Evolutionary conservation across 2,113 vertebrate genomes (phyloP).

Genomic region (Bombycilla garrulus): DNA sequence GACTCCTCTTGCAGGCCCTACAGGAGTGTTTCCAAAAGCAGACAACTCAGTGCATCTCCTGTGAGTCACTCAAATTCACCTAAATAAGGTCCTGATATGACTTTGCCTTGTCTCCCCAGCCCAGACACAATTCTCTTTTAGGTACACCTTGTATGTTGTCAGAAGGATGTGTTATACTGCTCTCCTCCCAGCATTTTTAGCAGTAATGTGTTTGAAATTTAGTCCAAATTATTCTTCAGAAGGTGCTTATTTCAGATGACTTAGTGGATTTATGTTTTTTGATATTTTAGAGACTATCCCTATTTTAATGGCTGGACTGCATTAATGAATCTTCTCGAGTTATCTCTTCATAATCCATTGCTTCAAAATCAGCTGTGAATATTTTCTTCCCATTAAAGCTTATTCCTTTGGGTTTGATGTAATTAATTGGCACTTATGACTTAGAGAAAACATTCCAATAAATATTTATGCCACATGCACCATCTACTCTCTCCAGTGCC

Average conservation of each 20-base stretch:
- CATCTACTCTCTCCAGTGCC: conserved; percentile 3
- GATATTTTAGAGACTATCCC: not conserved
- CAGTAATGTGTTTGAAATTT: not conserved
- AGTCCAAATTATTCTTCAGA: not conserved
- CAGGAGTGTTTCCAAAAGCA: not conserved
- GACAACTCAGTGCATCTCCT: not conserved
- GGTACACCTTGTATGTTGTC: not conserved
- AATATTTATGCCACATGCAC: conserved; percentile 44
- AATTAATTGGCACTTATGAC: conserved; percentile 52
- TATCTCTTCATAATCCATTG: not conserved
- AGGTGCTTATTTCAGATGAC: not conserved
- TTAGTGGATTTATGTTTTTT: not conserved
- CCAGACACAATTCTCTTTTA: not conserved
- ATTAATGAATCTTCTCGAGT: not conserved
- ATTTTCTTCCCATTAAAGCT: conserved; percentile 47
- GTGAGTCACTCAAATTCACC: not conserved
- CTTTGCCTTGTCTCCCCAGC: not conserved
- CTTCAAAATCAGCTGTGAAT: conserved; percentile 28
- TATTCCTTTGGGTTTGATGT: conserved; percentile 43
- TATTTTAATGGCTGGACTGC: not conserved
- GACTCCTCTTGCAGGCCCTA: not conserved
- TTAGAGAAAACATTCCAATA: conserved; percentile 60
- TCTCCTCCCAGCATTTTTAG: not conserved
- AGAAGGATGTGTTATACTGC: not conserved
- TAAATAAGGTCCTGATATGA: not conserved